Base-by-base conservation (phyloP, 2,888 invertebrate species). In the Ichneumon xanthorius region DNA sequence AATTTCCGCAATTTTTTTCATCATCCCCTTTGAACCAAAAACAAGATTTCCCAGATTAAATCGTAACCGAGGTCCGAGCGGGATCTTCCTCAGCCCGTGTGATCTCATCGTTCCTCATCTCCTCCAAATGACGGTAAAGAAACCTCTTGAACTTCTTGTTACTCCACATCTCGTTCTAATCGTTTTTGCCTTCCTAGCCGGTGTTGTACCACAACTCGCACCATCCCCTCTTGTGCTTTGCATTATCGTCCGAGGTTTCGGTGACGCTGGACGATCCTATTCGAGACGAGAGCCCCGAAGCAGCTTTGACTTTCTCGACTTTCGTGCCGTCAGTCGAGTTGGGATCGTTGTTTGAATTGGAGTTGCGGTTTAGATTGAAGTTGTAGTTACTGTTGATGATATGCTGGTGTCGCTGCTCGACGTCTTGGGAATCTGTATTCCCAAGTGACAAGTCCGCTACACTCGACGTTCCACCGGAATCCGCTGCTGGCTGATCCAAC, bases 121-220 rank as follows among this genome's bases (percentile, higher is more conserved):
- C n/a, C 19, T 22, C 9, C 22, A 26, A 50, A 37, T 40, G 72
- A 40, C 45, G n/a, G 37, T 58, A 30, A 33, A 37, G 65, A 68
- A 86, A 82, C 48, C 45, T 85, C 65, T 85, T 81, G 68, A 85
- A 80, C 40, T 72, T 87, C 63, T 89, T 88, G 65, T 65, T 77
- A 67, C 78, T 85, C 78, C 83, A 80, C 40, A 83, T 82, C 45
- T 75, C 75, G 14, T 19, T 82, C 65, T 76, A 79, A 26, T 61
- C 78, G 70, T 84, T 70, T n/a, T 82, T 85, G 16, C 63, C 53
- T 3, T 58, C 26, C 40, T 75, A 50, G 11, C 79, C 82, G 33
- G 61, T 75, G n/a, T 82, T 85, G 55, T 70, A 71, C 80, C 80
- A 85, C 71, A 87, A 67, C 65, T 86, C 81, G 67, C 82, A 80